Percentiles rank a stretch among this genome's conserved stretches.
Conservation (phyloP, 1,140 invertebrate genomes). For the Zaprionus capensis region DNA sequence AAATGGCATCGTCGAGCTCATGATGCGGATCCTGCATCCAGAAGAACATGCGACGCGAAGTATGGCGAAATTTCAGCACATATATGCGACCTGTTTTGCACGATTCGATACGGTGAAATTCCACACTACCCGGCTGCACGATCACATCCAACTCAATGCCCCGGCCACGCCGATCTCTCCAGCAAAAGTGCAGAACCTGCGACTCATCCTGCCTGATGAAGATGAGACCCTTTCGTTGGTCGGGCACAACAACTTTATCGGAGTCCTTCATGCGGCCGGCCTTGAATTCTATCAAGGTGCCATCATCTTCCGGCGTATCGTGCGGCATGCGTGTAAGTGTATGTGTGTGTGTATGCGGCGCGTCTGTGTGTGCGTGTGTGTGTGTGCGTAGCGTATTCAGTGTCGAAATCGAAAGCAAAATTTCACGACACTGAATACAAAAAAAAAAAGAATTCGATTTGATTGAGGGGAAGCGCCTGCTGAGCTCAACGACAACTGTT, state of each 20-base stretch:
- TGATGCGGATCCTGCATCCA: constrained; percentile 99
- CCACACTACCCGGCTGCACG: constrained; percentile 98
- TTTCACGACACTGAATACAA: neutral
- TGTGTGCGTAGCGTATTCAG: neutral
- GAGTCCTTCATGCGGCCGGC: constrained; percentile 98
- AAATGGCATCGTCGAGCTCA: constrained; percentile 96
- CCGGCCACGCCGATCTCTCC: constrained; percentile 94
- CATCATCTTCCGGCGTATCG: neutral
- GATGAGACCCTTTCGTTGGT: constrained; percentile 96
- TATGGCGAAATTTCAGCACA: constrained; percentile 97
- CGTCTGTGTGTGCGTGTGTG: neutral
- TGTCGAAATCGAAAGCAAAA: constrained; percentile 4
- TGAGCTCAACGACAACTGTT: constrained; percentile 3
- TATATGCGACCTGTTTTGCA: constrained; percentile 98
- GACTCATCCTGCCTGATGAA: constrained; percentile 97
- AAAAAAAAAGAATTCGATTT: neutral
- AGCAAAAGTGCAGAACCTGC: constrained; percentile 97
- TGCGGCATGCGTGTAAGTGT: neutral
- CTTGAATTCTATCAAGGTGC: constrained; percentile 92
- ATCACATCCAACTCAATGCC: constrained; percentile 92
- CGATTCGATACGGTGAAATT: constrained; percentile 96
- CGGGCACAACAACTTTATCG: constrained; percentile 96
- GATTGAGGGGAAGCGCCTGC: constrained; percentile 11
- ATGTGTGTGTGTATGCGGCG: too few relatives aligned
- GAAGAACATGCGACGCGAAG: constrained; percentile 95